A percentile compares a stretch with the other conserved stretches of the same genome.
phyloP scores from a whole-genome alignment of 2,797 vertebrate species.

The Balearica regulorum region DNA sequence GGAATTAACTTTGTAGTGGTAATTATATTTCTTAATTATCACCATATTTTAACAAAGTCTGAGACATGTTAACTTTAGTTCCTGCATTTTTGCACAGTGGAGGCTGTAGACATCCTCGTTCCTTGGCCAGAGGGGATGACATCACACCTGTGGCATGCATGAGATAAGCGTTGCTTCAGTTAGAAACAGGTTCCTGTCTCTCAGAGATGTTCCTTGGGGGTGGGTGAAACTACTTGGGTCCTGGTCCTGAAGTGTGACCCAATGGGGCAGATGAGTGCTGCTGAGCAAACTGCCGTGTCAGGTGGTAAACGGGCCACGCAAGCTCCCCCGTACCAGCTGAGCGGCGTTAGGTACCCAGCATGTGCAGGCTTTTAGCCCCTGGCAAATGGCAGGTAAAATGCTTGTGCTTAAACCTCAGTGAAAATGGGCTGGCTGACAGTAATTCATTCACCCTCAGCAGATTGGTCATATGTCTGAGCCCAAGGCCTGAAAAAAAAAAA shows the following conservation, averaged over 20 bases:
- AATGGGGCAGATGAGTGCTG: neutral
- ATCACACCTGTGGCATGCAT: constrained; percentile 26
- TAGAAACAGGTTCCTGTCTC: neutral
- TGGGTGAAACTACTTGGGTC: neutral
- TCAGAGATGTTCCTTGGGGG: neutral
- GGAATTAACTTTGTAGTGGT: constrained; percentile 55
- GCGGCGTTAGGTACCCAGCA: fast-evolving
- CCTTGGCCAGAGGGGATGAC: neutral
- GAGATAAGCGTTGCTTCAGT: constrained; percentile 21
- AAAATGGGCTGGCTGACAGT: neutral
- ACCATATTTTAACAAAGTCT: constrained; percentile 49
- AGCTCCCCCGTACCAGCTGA: fast-evolving
- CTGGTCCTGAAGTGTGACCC: neutral
- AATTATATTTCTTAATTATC: constrained; percentile 47
- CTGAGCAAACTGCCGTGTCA: neutral
- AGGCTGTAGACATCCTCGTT: constrained; percentile 12
- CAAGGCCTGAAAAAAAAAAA: constrained; percentile 3
- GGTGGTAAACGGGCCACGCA: fast-evolving
- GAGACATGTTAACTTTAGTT: neutral
- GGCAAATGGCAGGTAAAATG: neutral
- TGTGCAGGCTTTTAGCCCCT: neutral
- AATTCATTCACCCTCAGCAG: neutral
- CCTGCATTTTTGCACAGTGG: neutral
- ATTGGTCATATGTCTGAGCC: neutral
- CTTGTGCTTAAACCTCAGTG: neutral